phyloP scores from a whole-genome alignment of 1,140 invertebrate species.

The Drosophila bipectinata region DNA sequence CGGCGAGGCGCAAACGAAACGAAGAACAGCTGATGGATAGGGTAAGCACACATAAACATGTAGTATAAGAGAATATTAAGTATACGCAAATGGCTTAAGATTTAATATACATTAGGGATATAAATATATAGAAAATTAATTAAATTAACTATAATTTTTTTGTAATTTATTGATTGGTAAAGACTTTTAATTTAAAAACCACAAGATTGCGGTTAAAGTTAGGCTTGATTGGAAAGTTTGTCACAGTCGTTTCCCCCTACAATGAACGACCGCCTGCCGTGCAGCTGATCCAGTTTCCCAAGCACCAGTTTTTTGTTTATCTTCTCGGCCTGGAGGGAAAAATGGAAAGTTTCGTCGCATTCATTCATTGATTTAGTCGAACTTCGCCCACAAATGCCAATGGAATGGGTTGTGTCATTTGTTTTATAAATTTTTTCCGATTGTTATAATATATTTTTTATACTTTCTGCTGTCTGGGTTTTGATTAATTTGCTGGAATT shows the following conservation, averaged over 20 bases:
- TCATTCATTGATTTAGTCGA: constrained; percentile 14
- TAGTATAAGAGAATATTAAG: constrained; percentile 3
- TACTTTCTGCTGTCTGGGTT: constrained; percentile 25
- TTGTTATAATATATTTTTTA: constrained; percentile 22
- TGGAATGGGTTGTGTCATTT: constrained; percentile 47
- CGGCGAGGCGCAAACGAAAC: constrained; percentile 73
- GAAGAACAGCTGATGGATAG: constrained; percentile 78
- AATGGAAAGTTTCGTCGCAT: constrained; percentile 58
- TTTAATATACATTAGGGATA: too few species aligned
- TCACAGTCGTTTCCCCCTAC: constrained; percentile 22
- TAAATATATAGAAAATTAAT: background rate
- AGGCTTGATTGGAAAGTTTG: constrained; percentile 27
- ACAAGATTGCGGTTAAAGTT: background rate
- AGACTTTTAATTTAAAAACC: too few species aligned
- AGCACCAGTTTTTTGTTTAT: constrained; percentile 28
- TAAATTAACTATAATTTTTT: background rate
- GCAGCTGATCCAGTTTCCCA: constrained; percentile 43
- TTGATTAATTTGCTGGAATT: constrained; percentile 43
- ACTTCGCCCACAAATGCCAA: constrained; percentile 46
- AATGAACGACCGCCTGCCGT: constrained; percentile 27
- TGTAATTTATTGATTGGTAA: too few species aligned
- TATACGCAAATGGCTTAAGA: background rate
- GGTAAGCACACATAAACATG: constrained; percentile 43
- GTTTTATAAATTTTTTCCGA: constrained; percentile 30
- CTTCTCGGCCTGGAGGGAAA: constrained; percentile 32